phyloP scores from a whole-genome alignment of 2,888 invertebrate species.

The Ferrisia virgata region DNA sequence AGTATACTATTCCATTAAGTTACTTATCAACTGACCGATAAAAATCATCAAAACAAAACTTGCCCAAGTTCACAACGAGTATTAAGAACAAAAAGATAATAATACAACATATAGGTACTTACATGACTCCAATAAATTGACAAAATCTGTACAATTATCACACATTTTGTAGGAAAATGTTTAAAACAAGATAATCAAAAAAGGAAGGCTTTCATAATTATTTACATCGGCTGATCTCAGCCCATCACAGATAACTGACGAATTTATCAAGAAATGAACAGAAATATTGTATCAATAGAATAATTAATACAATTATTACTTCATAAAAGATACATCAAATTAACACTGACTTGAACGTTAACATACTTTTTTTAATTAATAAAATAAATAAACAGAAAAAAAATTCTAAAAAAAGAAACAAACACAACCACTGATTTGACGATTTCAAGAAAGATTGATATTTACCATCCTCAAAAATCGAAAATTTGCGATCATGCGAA shows the following conservation, averaged over 20 bases:
- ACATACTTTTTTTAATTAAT: not conserved
- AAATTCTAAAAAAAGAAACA: not conserved
- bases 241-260: constrained; percentile 4
- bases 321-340: not conserved
- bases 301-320: not conserved
- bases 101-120: constrained; percentile 55
- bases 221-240: not conserved
- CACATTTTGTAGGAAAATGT: constrained; percentile 55
- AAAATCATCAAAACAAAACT: not conserved
- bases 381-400: not conserved
- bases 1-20: not conserved
- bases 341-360: not conserved
- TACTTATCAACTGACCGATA: not conserved
- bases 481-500: not conserved
- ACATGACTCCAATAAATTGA: constrained; percentile 84
- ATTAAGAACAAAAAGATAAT: not conserved
- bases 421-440: not conserved
- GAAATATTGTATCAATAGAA: not conserved
- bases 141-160: constrained; percentile 92
- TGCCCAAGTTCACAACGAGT: not conserved
- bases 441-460: not conserved
- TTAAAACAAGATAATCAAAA: not conserved
- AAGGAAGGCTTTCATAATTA: not conserved
- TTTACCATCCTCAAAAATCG: not conserved
- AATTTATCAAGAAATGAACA: not conserved